Evolutionary conservation across 2,113 vertebrate species (phyloP).

Genomic region (Ailurus styani): DNA sequence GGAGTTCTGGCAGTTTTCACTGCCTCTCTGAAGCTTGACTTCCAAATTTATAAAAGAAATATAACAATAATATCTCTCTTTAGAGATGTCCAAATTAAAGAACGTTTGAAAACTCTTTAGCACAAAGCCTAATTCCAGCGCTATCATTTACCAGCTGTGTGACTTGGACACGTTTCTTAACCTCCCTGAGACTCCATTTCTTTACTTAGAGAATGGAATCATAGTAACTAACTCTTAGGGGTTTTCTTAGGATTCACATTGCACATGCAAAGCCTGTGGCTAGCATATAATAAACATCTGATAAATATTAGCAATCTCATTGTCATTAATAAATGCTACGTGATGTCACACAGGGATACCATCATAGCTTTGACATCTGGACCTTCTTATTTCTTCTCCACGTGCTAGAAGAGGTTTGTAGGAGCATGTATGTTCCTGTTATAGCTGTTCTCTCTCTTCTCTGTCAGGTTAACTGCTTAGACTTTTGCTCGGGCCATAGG

Average conservation of each 20-base stretch:
- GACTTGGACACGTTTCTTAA: background rate
- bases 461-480: background rate
- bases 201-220: background rate
- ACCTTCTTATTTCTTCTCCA: background rate
- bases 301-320: background rate
- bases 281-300: background rate
- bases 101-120: background rate
- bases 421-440: background rate
- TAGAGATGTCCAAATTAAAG: background rate
- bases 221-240: background rate
- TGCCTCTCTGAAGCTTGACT: background rate
- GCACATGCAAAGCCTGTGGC: background rate
- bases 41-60: background rate
- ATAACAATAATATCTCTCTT: background rate
- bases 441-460: background rate
- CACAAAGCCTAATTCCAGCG: background rate
- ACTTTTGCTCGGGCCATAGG: background rate
- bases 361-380: background rate
- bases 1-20: background rate
- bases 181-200: background rate
- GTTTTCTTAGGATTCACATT: background rate
- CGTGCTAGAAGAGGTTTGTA: rapidly evolving
- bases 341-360: background rate
- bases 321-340: background rate
- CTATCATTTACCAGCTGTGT: background rate